phyloP scores from a whole-genome alignment of 2,113 vertebrate genomes.

The Periophthalmodon schlosseri region DNA sequence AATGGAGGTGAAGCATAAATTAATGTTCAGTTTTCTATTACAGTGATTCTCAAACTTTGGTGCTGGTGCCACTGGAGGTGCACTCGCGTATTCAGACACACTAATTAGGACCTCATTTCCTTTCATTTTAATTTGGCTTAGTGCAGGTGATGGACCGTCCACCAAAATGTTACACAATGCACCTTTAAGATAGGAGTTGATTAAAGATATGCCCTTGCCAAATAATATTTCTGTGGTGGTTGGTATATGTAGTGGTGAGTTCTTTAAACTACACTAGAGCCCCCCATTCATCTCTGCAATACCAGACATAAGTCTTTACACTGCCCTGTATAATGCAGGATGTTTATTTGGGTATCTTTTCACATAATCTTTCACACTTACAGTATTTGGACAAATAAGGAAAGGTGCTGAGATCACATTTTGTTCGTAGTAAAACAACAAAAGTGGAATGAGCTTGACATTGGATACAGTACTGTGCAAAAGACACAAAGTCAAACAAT shows the following conservation, averaged over 20 bases:
- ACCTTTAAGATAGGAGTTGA: too few species aligned
- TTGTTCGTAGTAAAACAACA: conserved; percentile 31
- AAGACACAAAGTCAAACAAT: not conserved
- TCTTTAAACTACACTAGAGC: not conserved
- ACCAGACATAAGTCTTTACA: not conserved
- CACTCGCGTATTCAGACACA: not conserved
- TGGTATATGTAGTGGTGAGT: not conserved
- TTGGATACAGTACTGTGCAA: not conserved
- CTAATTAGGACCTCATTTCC: not conserved
- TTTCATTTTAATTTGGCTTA: not conserved
- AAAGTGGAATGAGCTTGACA: not conserved
- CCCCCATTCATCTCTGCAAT: not conserved
- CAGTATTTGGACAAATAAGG: conserved; percentile 17
- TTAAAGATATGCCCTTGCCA: too few species aligned
- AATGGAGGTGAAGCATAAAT: conserved; percentile 26
- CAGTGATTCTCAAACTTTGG: not conserved
- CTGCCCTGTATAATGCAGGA: not conserved
- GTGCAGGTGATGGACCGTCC: not conserved
- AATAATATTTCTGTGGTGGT: too few species aligned
- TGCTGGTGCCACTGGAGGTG: not conserved
- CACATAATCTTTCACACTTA: conserved; percentile 25
- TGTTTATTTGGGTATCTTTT: conserved; percentile 52
- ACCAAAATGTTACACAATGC: not conserved
- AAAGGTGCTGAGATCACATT: conserved; percentile 20
- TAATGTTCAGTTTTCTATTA: conserved; percentile 12